phyloP scores from a whole-genome alignment of 2,113 vertebrate genomes.

The Chloebia gouldiae region DNA sequence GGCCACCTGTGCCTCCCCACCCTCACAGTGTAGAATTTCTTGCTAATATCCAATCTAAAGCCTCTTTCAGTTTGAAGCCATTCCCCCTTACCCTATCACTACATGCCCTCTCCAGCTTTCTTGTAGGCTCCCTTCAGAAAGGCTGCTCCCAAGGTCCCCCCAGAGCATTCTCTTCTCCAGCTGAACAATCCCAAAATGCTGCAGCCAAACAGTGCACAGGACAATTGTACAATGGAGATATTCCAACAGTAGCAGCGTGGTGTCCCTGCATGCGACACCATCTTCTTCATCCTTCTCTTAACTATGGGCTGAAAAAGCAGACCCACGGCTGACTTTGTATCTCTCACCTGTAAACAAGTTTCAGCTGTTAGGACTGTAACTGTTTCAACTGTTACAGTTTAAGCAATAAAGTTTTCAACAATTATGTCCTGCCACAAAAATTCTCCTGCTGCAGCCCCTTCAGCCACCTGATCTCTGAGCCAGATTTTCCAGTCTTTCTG shows the following conservation, averaged over 20 bases:
- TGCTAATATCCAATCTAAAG: neutral
- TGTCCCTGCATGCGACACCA: accelerated
- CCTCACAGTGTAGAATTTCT: neutral
- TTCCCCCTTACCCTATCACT: neutral
- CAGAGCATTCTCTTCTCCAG: accelerated
- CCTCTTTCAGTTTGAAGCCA: neutral
- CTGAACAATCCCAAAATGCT: neutral
- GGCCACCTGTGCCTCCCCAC: neutral
- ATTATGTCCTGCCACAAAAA: accelerated
- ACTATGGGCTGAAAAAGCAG: neutral
- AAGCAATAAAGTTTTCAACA: neutral
- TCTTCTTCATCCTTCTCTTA: neutral
- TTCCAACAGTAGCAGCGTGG: neutral
- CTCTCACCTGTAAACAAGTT: neutral
- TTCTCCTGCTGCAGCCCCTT: neutral
- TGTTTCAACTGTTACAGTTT: neutral
- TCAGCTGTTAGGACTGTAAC: neutral
- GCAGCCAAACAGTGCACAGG: accelerated
- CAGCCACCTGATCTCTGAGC: neutral
- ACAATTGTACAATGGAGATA: accelerated
- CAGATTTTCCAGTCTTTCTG: neutral
- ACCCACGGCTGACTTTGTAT: neutral
- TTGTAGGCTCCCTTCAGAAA: neutral
- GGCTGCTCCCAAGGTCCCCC: neutral
- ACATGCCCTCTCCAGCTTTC: neutral